A percentile compares a stretch with the other conserved stretches of the same genome.
These are phyloP conservation scores for Channa maculata DNA, from an alignment of 2,113 vertebrate species.

Conservation along the genomic window DNA sequence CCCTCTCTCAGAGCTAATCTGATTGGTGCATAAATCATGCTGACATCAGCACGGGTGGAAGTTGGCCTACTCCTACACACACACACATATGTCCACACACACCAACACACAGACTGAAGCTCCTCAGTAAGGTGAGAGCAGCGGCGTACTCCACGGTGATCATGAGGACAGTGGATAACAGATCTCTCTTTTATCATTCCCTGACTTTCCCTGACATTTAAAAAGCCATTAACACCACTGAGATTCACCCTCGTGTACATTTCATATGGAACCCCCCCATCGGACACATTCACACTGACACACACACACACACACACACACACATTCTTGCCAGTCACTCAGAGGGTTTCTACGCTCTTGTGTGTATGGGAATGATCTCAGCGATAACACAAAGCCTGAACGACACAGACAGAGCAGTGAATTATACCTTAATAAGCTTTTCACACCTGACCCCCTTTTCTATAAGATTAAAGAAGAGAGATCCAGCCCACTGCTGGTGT, in stretches of 20 bases:
- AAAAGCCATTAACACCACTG: constrained; percentile 86
- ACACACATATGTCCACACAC: constrained; percentile 29
- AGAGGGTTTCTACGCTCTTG: constrained; percentile 19
- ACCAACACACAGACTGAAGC: constrained; percentile 31
- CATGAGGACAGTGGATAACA: constrained; percentile 85
- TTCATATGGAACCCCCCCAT: constrained; percentile 72
- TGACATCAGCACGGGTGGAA: constrained; percentile 80
- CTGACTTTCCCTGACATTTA: constrained; percentile 89
- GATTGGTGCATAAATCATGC: constrained; percentile 84
- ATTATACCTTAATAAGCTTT: constrained; percentile 82
- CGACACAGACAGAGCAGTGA: constrained; percentile 73
- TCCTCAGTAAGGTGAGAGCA: constrained; percentile 57
- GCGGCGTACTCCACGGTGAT: constrained; percentile 67
- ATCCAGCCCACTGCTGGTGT: constrained; percentile 30
- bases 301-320: constrained; percentile 39
- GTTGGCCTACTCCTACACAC: constrained; percentile 66
- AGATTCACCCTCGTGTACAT: constrained; percentile 80
- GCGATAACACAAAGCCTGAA: constrained; percentile 74
- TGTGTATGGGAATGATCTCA: constrained; percentile 60
- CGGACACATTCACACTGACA: constrained; percentile 27
- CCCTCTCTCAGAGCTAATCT: constrained; percentile 72
- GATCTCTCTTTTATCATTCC: constrained; percentile 86
- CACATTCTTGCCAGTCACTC: constrained; percentile 57
- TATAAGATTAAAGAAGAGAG: constrained; percentile 58
- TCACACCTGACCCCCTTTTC: constrained; percentile 66